Percentiles rank a stretch among this genome's conserved stretches.
These are phyloP conservation scores for Ivindomyrus marchei DNA, from an alignment of 2,113 vertebrate genomes.

Conservation along the genomic window DNA sequence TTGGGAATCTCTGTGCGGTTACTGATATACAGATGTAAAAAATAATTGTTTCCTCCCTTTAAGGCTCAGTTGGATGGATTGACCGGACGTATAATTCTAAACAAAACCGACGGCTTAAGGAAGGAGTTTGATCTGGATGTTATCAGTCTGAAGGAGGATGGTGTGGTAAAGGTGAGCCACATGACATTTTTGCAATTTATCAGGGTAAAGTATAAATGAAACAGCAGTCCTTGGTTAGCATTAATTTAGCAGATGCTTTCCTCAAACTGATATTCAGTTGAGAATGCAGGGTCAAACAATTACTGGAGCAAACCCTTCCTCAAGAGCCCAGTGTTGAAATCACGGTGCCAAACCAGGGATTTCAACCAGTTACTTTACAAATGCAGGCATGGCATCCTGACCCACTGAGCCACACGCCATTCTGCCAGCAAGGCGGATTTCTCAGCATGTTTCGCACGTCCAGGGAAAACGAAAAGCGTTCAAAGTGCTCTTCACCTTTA, in stretches of 20 bases:
- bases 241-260: not conserved
- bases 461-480: not conserved
- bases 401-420: not conserved
- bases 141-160: slow-evolving; percentile 95
- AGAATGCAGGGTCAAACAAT: not conserved
- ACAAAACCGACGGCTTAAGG: slow-evolving; percentile 86
- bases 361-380: not conserved
- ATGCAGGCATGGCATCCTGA: not conserved
- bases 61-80: slow-evolving; percentile 90
- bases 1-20: not conserved
- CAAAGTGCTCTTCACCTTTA: not conserved
- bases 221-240: not conserved
- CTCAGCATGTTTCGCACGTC: not conserved
- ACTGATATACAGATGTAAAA: slow-evolving; percentile 8
- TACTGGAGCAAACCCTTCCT: not conserved
- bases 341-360: not conserved
- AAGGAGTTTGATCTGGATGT: slow-evolving; percentile 96
- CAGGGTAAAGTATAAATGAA: too few relatives aligned
- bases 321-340: not conserved
- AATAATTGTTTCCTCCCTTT: slow-evolving; percentile 24
- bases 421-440: not conserved
- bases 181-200: slow-evolving; percentile 5
- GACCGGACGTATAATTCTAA: slow-evolving; percentile 88
- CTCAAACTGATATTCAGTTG: not conserved
- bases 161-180: slow-evolving; percentile 86